Base-by-base conservation (phyloP, 2,113 vertebrate genomes). In the Entomyzon cyanotis region DNA sequence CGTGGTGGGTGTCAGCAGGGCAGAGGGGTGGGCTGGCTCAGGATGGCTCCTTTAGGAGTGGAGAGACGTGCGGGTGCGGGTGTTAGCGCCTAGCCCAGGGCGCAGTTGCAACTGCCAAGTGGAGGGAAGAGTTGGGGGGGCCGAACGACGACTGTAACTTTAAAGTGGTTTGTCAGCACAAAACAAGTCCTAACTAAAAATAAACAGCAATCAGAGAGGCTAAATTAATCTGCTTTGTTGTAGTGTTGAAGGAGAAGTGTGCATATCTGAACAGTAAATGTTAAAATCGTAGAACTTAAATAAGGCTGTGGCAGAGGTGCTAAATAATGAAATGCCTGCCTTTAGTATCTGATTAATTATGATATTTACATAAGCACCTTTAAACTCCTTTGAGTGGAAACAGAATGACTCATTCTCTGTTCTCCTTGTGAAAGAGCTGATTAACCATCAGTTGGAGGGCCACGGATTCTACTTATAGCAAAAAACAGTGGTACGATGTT, bases 291-390 rank as follows among this genome's bases (percentile, higher is more conserved):
- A 91, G 88, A 35, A 76, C 94, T 97, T 97, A 95, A 97, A 94
- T 97, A 96, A 95, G 96, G 85, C 92, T 93, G 92, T 95, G 90
- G 89, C 93, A 86, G 91, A 95, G 92, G 95, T 93, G 92, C 95
- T 95, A 85, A 94, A 97, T 94, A 97, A 96, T 95, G 93, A 94
- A 97, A 97, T 84, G 87, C 89, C 92, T 97, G 33, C 87, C 84
- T 92, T 92, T 89, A 94, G 92, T 96, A 93, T 95, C 95, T 96
- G 96, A 96, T 97, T 97, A 96, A 97, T 97, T 96, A 96, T 94
- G 94, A 96, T 97, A 97, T 97, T 97, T 97, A 97, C 97, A 95
- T 95, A 96, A 97, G 95, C 97, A 96, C 95, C 94, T 98, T 97
- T 97, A 97, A 97, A 97, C 95, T 98, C 96, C 93, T 96, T 94